Evolutionary conservation across 2,888 invertebrate species (phyloP), one percentile per base, ranked within the genome.

Genomic region (Pristionchus maxplancki): DNA sequence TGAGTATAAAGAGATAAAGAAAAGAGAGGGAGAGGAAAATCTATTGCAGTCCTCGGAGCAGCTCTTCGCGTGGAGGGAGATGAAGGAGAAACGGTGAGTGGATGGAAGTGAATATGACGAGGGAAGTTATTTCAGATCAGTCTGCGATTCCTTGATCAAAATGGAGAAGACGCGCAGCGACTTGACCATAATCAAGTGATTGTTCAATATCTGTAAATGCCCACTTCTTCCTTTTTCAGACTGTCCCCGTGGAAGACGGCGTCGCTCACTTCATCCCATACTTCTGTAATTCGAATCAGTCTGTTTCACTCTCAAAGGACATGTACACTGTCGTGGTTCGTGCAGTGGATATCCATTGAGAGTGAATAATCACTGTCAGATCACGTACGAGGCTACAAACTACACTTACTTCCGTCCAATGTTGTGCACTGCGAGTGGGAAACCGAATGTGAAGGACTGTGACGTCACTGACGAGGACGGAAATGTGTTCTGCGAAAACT

Each of bases 251-350:
- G 0, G 28, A 24, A 0, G 37, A 53, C 0, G 82, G 37, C 0
- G 53, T 83, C 0, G 82, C 82, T 83, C 82, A 83, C n/a, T 83
- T 83, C 53, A 13, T 83, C 34, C 82, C 82, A 0, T 83, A 83
- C 24, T 83, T 83, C 82, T 83, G 82, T 34, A 9, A 28, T 34
- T 8, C 50, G 4, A 11, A 4, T 31, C 82, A 83, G 53, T 53
- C 82, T 0, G 20, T 3, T 8, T 13, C 31, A 4, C 37, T 53
- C 0, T 83, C 82, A 20, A 83, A 83, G 34, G 82, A 34, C 0
- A 31, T 53, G 53, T 83, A 83, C 82, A 83, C 82, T 6, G 15
- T 83, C 20, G 53, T 53, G 37, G 82, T 83, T 44, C n/a, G 78
- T 28, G n/a, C 5, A 24, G 15, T 37, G 4, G 20, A 40, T 37